Evolutionary conservation across 2,113 vertebrate species (phyloP), one percentile per base, ranked within the genome.

Genomic region (Sceloporus tristichus): DNA sequence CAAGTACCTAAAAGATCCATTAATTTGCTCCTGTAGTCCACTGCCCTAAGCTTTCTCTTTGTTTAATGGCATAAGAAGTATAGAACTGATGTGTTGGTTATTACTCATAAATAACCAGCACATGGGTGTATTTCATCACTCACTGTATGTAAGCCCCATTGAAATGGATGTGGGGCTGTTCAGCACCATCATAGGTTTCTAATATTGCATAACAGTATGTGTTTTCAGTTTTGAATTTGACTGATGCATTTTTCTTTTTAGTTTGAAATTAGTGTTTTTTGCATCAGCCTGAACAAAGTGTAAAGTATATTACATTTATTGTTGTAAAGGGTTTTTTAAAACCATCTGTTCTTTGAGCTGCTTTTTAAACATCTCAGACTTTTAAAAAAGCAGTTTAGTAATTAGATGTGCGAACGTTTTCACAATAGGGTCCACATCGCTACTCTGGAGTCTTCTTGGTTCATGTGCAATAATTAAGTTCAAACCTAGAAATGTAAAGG

Each of bases 221-320:
- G 18, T 79, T 79, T 70, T 79, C 65, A 70, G 18, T 68, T 68
- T 77, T 53, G 59, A 68, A 66, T 85, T 66, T 78, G 27, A 68
- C 21, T 85, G 2, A 23, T 21, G 19, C 7, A 23, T 53, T n/a
- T 48, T 48, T 21, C 68, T 11, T 9, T 21, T 68, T 19, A 53
- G 3, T 73, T 21, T 73, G 42, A 82, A 42, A 21, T 56, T 75
- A 62, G 59, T 62, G 59, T 62, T 62, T 18, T 62, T 62, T 62
- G 11, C 18, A 62, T 62, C 59, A 62, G 11, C 59, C 59, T 62
- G 59, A 14, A 62, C 48, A 62, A 62, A 62, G 18, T 62, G 59
- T 62, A 62, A 62, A 62, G 59, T 62, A 62, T 3, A 16, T 62
- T 62, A 14, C 59, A 62, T 62, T 62, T 62, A 62, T 62, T 4